phyloP scores from a whole-genome alignment of 2,113 vertebrate genomes.

The Ochotona princeps region DNA sequence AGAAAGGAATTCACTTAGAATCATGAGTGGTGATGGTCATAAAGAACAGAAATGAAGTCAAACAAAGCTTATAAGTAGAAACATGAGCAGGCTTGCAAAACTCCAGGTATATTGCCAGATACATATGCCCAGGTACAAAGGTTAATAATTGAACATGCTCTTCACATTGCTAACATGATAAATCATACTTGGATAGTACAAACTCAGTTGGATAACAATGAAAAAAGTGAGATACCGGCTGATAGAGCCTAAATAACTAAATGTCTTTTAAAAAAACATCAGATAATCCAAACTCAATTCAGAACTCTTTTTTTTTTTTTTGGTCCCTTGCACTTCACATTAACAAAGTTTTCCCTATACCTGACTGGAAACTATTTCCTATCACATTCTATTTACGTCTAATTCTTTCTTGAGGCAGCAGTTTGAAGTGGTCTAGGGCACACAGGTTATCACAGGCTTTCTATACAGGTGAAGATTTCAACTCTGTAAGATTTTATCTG shows the following conservation, averaged over 20 bases:
- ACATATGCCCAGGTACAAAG: constrained; percentile 26
- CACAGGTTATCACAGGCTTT: constrained; percentile 56
- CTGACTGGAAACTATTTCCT: constrained; percentile 75
- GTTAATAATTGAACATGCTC: constrained; percentile 21
- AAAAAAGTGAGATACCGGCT: constrained; percentile 58
- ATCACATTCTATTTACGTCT: constrained; percentile 78
- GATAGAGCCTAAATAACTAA: constrained; percentile 73
- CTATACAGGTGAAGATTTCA: constrained; percentile 57
- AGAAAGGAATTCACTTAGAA: constrained; percentile 19
- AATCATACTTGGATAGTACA: constrained; percentile 52
- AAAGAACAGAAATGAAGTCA: constrained; percentile 43
- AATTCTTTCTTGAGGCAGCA: constrained; percentile 71
- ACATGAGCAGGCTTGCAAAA: constrained; percentile 12
- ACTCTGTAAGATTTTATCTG: background rate
- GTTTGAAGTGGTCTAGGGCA: constrained; percentile 61
- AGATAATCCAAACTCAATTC: constrained; percentile 80
- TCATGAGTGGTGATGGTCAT: background rate
- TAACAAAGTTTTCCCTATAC: constrained; percentile 78
- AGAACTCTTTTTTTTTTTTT: constrained; percentile 80
- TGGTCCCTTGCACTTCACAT: constrained; percentile 78
- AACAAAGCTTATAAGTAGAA: constrained; percentile 30
- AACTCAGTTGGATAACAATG: constrained; percentile 18
- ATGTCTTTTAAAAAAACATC: constrained; percentile 78
- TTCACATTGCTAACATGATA: background rate
- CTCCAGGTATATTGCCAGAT: background rate